Percentiles rank a stretch among this genome's conserved stretches.
Conservation (phyloP, 1,140 invertebrate genomes). For the Dreissena polymorpha region DNA sequence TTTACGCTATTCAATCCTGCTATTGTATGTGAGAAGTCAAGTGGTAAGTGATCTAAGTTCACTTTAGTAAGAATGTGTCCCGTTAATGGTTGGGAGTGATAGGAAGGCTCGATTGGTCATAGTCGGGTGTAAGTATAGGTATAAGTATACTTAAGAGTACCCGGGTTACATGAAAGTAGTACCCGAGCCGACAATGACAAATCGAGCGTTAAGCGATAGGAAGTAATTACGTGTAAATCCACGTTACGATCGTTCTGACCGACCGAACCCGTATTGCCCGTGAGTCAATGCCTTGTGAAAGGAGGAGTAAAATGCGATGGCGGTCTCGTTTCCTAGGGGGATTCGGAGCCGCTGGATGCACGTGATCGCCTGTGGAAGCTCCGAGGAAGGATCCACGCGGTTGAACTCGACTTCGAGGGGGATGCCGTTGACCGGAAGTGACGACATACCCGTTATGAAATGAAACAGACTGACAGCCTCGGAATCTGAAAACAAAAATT, state of each 20-base stretch:
- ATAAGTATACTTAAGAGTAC: too few species aligned
- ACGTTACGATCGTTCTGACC: neutral
- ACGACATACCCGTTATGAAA: constrained; percentile 62
- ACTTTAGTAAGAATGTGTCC: too few species aligned
- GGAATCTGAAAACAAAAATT: constrained; percentile 37
- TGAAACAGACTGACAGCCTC: constrained; percentile 61
- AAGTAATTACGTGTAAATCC: too few species aligned
- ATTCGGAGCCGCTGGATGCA: constrained; percentile 58
- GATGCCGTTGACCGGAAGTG: constrained; percentile 56
- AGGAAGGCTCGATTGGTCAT: too few species aligned
- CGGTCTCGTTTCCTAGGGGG: constrained; percentile 61
- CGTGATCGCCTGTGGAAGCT: constrained; percentile 59
- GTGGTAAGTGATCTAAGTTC: too few species aligned
- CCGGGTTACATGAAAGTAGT: too few species aligned
- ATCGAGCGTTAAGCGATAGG: too few species aligned
- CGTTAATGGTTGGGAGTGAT: too few species aligned
- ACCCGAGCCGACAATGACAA: too few species aligned
- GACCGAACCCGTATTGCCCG: constrained; percentile 47
- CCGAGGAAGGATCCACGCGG: constrained; percentile 31
- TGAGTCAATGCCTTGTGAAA: constrained; percentile 59
- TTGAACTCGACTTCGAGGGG: constrained; percentile 60
- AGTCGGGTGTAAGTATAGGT: too few species aligned
- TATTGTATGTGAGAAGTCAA: too few species aligned
- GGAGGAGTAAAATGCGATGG: constrained; percentile 57
- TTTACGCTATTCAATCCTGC: too few species aligned